Evolutionary conservation across 1,140 invertebrate genomes (phyloP), one percentile per base, ranked within the genome.

Genomic region (Batillaria attramentaria): DNA sequence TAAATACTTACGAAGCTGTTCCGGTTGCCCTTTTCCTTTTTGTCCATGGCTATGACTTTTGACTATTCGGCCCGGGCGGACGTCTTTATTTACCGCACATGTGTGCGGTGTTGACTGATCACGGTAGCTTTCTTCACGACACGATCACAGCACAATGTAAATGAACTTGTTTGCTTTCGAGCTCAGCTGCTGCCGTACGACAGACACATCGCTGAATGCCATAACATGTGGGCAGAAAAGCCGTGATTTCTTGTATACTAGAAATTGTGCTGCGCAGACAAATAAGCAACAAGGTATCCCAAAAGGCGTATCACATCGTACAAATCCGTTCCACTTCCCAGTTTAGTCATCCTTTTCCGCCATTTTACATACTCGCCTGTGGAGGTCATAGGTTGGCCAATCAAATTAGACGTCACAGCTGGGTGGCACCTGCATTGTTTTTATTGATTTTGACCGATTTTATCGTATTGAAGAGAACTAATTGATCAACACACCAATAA

Each of bases 1-100:
- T 65, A 69, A 60, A 81, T 84, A 88, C 87, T 88, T 84, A 88
- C 87, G 74, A 88, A 83, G 68, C 87, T 88, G 73, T 85, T 87
- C 66, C 87, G 50, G 37, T 81, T 82, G 84, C 86, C 74, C 76
- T 43, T 60, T 79, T 62, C 72, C 46, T 79, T 83, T 73, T 77
- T 78, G 31, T 83, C 81, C 79, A 83, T 79, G 20, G 43, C 16
- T 70, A 13, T 0, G 5, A 24, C 28, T 3, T 70, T 70, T 31
- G 31, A 8, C 57, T 60, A 20, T 28, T 60, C n/a, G 57, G 24
- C 24, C 24, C 57, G 20, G 24, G 57, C 57, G 57, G 57, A 60
- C 57, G 62, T 31, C 18, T 18, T 35, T 33, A 35, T 35, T 35
- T 24, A 60, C 62, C 28, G 62, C 37, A 31, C 6, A 6, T n/a